Evolutionary conservation across 1,140 invertebrate genomes (phyloP).

Genomic region (Druon quercuslanigerum): DNA sequence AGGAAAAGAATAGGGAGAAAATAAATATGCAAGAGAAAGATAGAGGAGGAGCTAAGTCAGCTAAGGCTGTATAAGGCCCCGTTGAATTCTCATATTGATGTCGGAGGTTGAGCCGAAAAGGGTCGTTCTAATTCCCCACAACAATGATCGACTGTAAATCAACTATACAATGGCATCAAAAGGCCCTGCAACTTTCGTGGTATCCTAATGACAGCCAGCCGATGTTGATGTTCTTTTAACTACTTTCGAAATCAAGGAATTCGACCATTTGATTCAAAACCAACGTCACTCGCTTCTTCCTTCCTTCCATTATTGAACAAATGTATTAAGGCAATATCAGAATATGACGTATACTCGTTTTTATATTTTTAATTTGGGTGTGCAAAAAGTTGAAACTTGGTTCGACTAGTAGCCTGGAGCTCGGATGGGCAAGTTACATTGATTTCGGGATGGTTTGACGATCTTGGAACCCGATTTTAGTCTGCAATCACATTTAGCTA

Average conservation of each 20-base stretch:
- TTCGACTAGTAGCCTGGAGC: too few relatives aligned
- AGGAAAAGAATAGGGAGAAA: slow-evolving; percentile 44
- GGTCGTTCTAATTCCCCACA: slow-evolving; percentile 51
- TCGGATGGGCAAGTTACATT: too few relatives aligned
- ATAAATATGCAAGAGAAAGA: slow-evolving; percentile 8
- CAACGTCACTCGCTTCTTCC: neutral
- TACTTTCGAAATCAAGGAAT: slow-evolving; percentile 31
- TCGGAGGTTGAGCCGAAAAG: slow-evolving; percentile 42
- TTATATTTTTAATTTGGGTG: too few relatives aligned
- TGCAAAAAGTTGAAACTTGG: too few relatives aligned
- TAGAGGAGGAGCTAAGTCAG: neutral
- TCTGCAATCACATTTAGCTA: too few relatives aligned
- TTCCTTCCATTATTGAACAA: neutral
- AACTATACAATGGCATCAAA: slow-evolving; percentile 49
- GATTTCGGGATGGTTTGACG: too few relatives aligned
- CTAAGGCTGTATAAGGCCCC: slow-evolving; percentile 30
- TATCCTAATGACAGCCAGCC: slow-evolving; percentile 39
- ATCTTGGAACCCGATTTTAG: too few relatives aligned
- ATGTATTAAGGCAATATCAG: neutral
- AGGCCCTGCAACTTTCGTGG: slow-evolving; percentile 39
- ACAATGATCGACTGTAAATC: slow-evolving; percentile 50
- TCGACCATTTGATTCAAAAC: slow-evolving; percentile 18
- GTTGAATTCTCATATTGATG: slow-evolving; percentile 41
- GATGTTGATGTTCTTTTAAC: slow-evolving; percentile 29
- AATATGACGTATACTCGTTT: neutral